A percentile compares a stretch with the other conserved stretches of the same genome.
Conservation (phyloP, 2,888 invertebrate species). For the Philereme vetulata region DNA sequence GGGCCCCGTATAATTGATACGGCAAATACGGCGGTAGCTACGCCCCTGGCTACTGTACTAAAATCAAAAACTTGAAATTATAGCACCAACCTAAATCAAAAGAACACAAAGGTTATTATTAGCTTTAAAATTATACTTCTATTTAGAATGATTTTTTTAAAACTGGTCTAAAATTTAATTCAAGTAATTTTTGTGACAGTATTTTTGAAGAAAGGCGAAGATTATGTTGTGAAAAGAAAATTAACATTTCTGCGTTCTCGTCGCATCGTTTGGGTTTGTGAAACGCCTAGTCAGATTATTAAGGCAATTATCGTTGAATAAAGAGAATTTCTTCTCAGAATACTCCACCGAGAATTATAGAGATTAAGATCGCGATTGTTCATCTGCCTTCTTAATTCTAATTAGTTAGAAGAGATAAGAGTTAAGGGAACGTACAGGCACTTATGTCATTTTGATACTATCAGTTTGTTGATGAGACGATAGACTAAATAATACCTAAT, state of each 20-base stretch:
- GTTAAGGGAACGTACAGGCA: conserved; percentile 42
- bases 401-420: conserved; percentile 51
- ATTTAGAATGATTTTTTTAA: too few relatives aligned
- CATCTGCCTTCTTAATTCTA: conserved; percentile 59
- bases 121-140: too few relatives aligned
- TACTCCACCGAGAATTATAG: conserved; percentile 42
- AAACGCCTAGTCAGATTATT: conserved; percentile 45
- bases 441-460: conserved; percentile 46
- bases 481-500: not conserved
- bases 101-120: too few relatives aligned
- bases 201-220: conserved; percentile 6
- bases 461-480: conserved; percentile 27
- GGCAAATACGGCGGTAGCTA: too few relatives aligned
- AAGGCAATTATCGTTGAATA: conserved; percentile 50
- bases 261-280: conserved; percentile 37
- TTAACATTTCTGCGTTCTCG: conserved; percentile 21
- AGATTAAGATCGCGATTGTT: conserved; percentile 65
- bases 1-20: too few relatives aligned
- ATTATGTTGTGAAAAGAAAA: conserved; percentile 17
- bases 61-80: too few relatives aligned
- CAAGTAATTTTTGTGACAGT: not conserved
- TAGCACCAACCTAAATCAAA: too few relatives aligned
- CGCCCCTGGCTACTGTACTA: too few relatives aligned
- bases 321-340: conserved; percentile 39
- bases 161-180: not conserved